Conservation (phyloP, 2,888 invertebrate species). For the Leucophenga montana region DNA sequence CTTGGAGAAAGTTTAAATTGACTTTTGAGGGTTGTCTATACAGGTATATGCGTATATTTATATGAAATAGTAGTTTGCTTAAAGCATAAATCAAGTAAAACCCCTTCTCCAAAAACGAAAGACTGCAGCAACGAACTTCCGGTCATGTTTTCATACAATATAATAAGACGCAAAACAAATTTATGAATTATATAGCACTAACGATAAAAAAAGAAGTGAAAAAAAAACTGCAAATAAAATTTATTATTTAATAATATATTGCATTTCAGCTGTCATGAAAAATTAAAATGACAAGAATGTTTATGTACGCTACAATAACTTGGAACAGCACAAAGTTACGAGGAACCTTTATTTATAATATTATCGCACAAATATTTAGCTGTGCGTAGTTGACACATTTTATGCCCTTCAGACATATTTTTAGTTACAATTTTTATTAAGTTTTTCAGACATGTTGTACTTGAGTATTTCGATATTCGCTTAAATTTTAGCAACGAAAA, state of each 20-base stretch:
- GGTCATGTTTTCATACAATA: conserved; percentile 23
- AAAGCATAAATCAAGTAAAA: background rate
- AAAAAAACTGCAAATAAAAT: background rate
- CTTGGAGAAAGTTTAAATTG: conserved; percentile 28
- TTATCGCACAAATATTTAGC: background rate
- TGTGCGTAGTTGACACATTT: background rate
- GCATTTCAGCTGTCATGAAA: conserved; percentile 36
- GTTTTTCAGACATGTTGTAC: too few species aligned
- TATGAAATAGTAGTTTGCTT: too few species aligned
- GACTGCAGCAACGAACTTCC: conserved; percentile 54
- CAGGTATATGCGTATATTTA: background rate
- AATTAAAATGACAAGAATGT: conserved; percentile 47
- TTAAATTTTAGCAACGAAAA: too few species aligned
- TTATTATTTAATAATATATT: conserved; percentile 60
- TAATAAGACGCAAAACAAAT: background rate
- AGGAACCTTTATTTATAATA: too few species aligned
- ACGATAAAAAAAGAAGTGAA: conserved; percentile 19
- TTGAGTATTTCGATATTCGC: too few species aligned
- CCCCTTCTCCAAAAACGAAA: conserved; percentile 39
- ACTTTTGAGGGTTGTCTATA: conserved; percentile 5
- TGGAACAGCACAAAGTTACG: background rate
- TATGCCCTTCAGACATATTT: too few species aligned
- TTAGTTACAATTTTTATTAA: too few species aligned
- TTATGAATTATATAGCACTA: conserved; percentile 4
- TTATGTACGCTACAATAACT: conserved; percentile 43